A percentile compares a stretch with the other conserved stretches of the same genome.
These are phyloP conservation scores for Rotaria socialis DNA, from an alignment of 2,888 invertebrate genomes.

Conservation along the genomic window DNA sequence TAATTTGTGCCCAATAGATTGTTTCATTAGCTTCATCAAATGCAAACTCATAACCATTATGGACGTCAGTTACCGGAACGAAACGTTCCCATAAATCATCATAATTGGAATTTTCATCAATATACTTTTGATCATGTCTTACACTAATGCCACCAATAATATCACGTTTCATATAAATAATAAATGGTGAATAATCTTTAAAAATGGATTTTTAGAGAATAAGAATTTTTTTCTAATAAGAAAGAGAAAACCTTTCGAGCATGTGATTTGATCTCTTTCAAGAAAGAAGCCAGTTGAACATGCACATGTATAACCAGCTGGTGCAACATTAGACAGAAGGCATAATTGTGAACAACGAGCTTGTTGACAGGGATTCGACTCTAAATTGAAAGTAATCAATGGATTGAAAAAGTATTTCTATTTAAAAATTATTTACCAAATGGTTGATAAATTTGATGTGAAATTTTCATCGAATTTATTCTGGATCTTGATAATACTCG, in stretches of 20 bases:
- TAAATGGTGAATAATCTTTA: slow-evolving; percentile 72
- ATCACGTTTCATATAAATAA: slow-evolving; percentile 49
- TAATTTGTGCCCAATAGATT: slow-evolving; percentile 67
- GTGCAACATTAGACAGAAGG: slow-evolving; percentile 73
- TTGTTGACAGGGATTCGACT: slow-evolving; percentile 70
- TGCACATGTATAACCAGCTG: slow-evolving; percentile 75
- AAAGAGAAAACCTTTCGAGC: slow-evolving; percentile 61
- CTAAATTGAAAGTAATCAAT: slow-evolving; percentile 49
- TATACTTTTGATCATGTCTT: slow-evolving; percentile 46
- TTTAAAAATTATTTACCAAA: slow-evolving; percentile 50
- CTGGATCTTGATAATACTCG: slow-evolving; percentile 64
- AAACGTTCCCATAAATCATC: slow-evolving; percentile 49
- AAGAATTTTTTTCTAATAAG: slow-evolving; percentile 49
- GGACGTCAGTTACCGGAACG: slow-evolving; percentile 57
- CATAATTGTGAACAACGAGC: slow-evolving; percentile 82
- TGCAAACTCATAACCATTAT: slow-evolving; percentile 78
- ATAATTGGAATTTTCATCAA: slow-evolving; percentile 36
- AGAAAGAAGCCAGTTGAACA: slow-evolving; percentile 74
- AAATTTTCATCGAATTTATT: slow-evolving; percentile 71
- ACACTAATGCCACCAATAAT: slow-evolving; percentile 51
- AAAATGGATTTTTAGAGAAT: slow-evolving; percentile 55
- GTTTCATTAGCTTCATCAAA: slow-evolving; percentile 79
- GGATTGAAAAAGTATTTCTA: too few relatives aligned
- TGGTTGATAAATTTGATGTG: slow-evolving; percentile 89
- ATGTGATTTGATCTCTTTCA: background rate